These are phyloP conservation scores for Hipparchia sbordonii DNA, from an alignment of 2,888 invertebrate genomes.

Conservation along the genomic window DNA sequence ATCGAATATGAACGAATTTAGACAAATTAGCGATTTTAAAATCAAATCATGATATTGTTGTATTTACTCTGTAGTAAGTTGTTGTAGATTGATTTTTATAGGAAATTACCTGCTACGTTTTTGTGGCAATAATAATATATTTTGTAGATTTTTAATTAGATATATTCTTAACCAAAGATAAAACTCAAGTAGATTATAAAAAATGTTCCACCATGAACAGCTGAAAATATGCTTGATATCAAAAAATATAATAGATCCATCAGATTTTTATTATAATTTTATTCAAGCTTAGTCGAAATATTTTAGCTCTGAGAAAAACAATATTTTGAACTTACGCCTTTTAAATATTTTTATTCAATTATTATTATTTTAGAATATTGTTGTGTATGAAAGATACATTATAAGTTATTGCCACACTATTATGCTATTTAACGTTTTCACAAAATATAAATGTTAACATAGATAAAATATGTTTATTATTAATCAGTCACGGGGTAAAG, in stretches of 20 bases:
- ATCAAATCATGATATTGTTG: constrained; percentile 57
- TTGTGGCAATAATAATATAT: constrained; percentile 26
- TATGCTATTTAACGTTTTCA: constrained; percentile 32
- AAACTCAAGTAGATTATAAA: constrained; percentile 9
- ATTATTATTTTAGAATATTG: constrained; percentile 27
- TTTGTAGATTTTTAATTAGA: constrained; percentile 12
- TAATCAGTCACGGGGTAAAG: constrained; percentile 36
- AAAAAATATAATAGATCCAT: not conserved
- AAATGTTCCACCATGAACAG: not conserved
- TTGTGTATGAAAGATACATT: constrained; percentile 33
- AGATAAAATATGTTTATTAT: constrained; percentile 35
- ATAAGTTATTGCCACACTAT: constrained; percentile 32
- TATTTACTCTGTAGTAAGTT: constrained; percentile 10
- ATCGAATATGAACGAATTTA: constrained; percentile 47
- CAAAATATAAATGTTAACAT: constrained; percentile 37
- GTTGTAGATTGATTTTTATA: constrained; percentile 14
- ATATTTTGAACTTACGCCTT: constrained; percentile 27
- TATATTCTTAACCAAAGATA: not conserved
- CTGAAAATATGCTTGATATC: not conserved
- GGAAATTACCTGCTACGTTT: constrained; percentile 6
- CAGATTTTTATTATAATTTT: not conserved
- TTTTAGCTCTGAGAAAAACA: constrained; percentile 31
- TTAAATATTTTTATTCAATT: constrained; percentile 36
- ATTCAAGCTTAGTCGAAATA: not conserved
- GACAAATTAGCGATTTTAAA: constrained; percentile 39